Percentiles rank a stretch among this genome's conserved stretches.
Evolutionary conservation across 2,797 vertebrate genomes (phyloP).

Genomic region (Caiman crocodilus): DNA sequence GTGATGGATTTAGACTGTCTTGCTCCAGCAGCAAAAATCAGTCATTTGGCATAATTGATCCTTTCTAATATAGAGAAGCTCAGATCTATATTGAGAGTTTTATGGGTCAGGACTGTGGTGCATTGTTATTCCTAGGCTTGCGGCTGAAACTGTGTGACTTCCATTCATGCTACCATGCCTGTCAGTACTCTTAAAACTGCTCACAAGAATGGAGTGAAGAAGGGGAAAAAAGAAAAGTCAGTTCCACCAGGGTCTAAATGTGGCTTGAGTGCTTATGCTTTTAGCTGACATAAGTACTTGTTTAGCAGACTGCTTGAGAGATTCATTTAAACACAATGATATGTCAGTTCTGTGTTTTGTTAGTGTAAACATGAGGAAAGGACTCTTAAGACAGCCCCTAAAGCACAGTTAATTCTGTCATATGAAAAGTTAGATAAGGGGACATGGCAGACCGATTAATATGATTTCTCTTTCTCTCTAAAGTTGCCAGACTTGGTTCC

Average conservation of each 20-base stretch:
- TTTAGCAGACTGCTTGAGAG: background rate
- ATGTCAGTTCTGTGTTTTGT: background rate
- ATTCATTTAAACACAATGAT: background rate
- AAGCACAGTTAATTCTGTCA: background rate
- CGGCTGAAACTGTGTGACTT: background rate
- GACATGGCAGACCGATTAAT: too few species aligned
- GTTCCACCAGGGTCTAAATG: background rate
- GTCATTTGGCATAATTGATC: background rate
- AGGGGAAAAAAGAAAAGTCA: background rate
- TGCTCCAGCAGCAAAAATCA: background rate
- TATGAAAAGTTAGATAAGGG: background rate
- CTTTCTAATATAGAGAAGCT: background rate
- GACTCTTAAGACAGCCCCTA: background rate
- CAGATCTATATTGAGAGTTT: background rate
- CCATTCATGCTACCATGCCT: background rate
- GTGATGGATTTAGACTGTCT: background rate
- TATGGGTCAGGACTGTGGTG: background rate
- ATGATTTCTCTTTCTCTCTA: background rate
- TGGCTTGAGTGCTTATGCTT: background rate
- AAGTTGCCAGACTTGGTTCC: constrained; percentile 94
- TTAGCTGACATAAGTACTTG: background rate
- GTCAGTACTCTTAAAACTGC: background rate
- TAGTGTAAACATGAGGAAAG: background rate
- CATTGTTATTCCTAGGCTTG: fast-evolving
- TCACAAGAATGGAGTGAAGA: background rate